These are phyloP conservation scores for Melierax canorus DNA, from an alignment of 2,113 vertebrate species.

Conservation along the genomic window DNA sequence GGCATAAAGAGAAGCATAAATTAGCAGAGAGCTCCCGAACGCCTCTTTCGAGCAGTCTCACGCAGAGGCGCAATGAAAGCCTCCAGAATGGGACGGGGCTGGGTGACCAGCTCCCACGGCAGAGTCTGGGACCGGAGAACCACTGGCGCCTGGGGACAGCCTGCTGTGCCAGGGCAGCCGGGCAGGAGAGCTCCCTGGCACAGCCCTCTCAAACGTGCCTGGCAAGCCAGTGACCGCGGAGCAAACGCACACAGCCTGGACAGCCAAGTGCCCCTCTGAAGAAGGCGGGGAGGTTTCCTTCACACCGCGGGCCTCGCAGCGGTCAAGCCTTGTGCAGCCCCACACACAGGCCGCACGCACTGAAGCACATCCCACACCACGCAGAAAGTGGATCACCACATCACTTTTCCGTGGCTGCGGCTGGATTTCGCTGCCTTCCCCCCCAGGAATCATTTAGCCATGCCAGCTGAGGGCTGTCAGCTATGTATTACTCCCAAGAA, in stretches of 20 bases:
- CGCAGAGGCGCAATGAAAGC: neutral
- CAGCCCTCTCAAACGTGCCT: neutral
- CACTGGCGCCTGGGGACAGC: neutral
- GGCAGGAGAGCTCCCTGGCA: neutral
- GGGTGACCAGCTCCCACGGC: neutral
- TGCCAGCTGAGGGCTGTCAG: neutral
- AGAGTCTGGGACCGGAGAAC: neutral
- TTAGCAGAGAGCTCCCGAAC: neutral
- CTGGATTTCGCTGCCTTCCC: neutral
- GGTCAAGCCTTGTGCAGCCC: neutral
- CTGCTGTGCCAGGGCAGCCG: no score
- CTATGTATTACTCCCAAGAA: neutral
- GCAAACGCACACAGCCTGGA: neutral
- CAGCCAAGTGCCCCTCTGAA: neutral
- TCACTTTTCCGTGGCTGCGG: rapidly evolving
- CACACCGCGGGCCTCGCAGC: rapidly evolving
- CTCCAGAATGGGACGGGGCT: neutral
- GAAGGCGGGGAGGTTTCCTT: neutral
- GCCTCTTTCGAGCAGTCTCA: neutral
- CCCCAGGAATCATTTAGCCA: neutral
- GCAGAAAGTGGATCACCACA: neutral
- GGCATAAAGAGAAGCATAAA: neutral
- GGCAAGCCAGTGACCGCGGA: neutral
- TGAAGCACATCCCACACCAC: rapidly evolving
- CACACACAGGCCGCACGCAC: rapidly evolving